Evolutionary conservation across 1,140 invertebrate genomes (phyloP).

Genomic region (Polyergus mexicanus): DNA sequence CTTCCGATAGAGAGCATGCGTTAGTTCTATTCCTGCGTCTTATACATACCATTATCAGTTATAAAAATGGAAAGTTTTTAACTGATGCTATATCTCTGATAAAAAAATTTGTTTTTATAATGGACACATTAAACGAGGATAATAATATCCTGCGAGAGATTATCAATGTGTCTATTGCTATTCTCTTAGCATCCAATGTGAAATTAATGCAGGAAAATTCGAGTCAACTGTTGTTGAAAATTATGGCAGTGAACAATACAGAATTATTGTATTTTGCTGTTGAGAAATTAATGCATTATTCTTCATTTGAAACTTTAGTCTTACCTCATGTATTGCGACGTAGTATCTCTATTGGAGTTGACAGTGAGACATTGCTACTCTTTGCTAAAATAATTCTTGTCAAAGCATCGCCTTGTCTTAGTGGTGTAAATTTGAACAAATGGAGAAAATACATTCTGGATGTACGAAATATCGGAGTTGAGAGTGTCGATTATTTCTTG

Average conservation of each 20-base stretch:
- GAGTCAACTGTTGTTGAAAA: constrained; percentile 88
- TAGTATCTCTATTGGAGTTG: constrained; percentile 87
- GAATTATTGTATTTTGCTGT: constrained; percentile 89
- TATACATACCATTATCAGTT: constrained; percentile 88
- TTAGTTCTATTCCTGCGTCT: constrained; percentile 87
- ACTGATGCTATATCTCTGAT: constrained; percentile 87
- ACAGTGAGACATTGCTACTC: constrained; percentile 87
- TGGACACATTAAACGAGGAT: constrained; percentile 82
- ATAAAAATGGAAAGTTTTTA: constrained; percentile 89
- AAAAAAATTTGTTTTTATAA: constrained; percentile 85
- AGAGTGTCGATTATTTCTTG: constrained; percentile 72
- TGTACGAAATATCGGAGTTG: constrained; percentile 82
- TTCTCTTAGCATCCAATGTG: constrained; percentile 88
- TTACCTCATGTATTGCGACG: constrained; percentile 90
- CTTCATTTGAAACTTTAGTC: constrained; percentile 91
- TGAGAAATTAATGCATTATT: constrained; percentile 89
- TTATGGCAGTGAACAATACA: constrained; percentile 87
- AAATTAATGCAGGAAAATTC: constrained; percentile 90
- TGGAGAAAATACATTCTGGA: constrained; percentile 90
- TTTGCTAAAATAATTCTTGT: constrained; percentile 90
- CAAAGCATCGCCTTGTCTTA: constrained; percentile 89
- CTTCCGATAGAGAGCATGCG: constrained; percentile 66
- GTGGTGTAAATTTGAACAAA: constrained; percentile 87
- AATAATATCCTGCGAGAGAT: constrained; percentile 86
- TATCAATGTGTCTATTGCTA: constrained; percentile 87